Conservation (phyloP, 2,888 invertebrate species). For the Agriopis marginaria region DNA sequence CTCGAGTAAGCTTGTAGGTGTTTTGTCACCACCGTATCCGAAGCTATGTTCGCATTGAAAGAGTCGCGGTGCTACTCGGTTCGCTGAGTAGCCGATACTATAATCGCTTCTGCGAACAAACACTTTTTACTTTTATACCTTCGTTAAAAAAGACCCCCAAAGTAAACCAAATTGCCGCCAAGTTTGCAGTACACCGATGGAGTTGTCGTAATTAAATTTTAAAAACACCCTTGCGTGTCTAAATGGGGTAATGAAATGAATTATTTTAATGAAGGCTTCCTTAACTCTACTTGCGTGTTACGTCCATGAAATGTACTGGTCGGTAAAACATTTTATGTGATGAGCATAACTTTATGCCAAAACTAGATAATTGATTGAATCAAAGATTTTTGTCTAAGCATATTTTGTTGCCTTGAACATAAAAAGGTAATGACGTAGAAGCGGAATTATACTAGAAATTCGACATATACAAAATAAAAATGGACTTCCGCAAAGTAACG, state of each 20-base stretch:
- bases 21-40: no score
- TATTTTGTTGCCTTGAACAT: no score
- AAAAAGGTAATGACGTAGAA: no score
- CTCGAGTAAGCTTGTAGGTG: no score
- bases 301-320: conserved; percentile 25
- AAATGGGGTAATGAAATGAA: conserved; percentile 74
- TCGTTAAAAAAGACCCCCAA: conserved; percentile 11
- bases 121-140: neutral
- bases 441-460: no score
- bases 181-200: conserved; percentile 18
- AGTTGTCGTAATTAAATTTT: conserved; percentile 64
- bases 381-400: no score
- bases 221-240: conserved; percentile 73
- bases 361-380: neutral
- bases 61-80: neutral
- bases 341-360: neutral
- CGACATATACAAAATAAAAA: no score
- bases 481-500: no score
- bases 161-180: conserved; percentile 16
- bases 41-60: no score
- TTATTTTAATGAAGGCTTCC: conserved; percentile 76
- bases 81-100: neutral
- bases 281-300: conserved; percentile 42
- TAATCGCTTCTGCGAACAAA: neutral
- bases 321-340: conserved; percentile 11